phyloP scores from a whole-genome alignment of 2,797 vertebrate genomes.

The Poeciliopsis infans region DNA sequence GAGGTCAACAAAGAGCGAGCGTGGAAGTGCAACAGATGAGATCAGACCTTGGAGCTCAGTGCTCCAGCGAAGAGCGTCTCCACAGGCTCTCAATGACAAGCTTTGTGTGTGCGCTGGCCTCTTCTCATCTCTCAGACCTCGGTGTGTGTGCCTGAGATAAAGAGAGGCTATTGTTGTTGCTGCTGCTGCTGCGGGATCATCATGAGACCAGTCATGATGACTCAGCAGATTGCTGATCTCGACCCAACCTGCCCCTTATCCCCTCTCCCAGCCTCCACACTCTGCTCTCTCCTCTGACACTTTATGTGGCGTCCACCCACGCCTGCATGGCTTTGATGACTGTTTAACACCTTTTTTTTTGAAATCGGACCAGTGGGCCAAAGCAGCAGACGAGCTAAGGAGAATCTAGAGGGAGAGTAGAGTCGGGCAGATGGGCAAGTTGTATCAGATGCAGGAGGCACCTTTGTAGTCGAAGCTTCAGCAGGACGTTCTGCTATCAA shows the following conservation, averaged over 20 bases:
- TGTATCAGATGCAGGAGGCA: background rate
- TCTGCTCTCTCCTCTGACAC: constrained; percentile 53
- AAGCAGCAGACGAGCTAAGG: background rate
- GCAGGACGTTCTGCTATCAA: background rate
- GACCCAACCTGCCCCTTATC: background rate
- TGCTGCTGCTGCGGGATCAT: constrained; percentile 73
- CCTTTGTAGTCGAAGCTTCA: constrained; percentile 27
- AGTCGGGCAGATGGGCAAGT: constrained; percentile 9
- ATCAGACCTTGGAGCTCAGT: constrained; percentile 68
- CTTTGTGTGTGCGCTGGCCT: constrained; percentile 60
- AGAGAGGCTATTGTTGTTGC: constrained; percentile 76
- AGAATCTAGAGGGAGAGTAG: background rate
- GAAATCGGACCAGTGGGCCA: constrained; percentile 8
- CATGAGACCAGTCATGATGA: constrained; percentile 80
- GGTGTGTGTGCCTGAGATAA: constrained; percentile 55
- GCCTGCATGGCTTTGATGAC: background rate
- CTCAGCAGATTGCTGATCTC: constrained; percentile 78
- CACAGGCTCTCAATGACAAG: constrained; percentile 62
- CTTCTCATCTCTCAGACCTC: constrained; percentile 57
- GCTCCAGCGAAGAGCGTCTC: constrained; percentile 65
- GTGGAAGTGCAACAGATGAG: constrained; percentile 71
- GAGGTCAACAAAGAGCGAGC: constrained; percentile 56
- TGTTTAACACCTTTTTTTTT: constrained; percentile 8
- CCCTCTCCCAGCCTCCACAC: constrained; percentile 13
- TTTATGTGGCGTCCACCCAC: constrained; percentile 10